phyloP scores from a whole-genome alignment of 2,888 invertebrate species.

The Cryptosula pallasiana region DNA sequence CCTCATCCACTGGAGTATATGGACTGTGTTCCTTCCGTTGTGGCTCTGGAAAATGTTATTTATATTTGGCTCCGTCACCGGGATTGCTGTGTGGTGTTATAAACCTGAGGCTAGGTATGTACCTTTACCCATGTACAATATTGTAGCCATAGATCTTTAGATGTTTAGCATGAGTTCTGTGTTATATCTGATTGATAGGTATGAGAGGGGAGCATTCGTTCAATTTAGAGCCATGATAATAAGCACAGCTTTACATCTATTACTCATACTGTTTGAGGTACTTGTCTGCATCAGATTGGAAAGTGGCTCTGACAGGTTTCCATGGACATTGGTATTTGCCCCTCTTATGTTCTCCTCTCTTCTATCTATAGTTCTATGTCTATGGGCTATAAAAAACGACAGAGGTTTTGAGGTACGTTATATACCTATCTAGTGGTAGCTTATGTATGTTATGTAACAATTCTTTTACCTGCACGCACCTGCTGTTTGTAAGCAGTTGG shows the following conservation, averaged over 20 bases:
- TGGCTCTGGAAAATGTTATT: conserved; percentile 94
- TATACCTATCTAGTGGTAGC: too few relatives aligned
- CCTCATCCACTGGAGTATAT: conserved; percentile 81
- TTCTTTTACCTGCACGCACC: too few relatives aligned
- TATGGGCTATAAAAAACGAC: conserved; percentile 98
- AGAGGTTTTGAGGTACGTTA: conserved; percentile 81
- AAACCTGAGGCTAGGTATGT: conserved; percentile 85
- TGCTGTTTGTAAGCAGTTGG: too few relatives aligned
- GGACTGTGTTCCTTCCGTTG: conserved; percentile 91
- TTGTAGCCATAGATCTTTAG: too few relatives aligned
- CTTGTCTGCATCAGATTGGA: conserved; percentile 92
- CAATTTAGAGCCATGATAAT: conserved; percentile 98
- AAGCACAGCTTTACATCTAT: conserved; percentile 85
- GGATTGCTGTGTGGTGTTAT: conserved; percentile 91
- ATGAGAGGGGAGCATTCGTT: conserved; percentile 91
- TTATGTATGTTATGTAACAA: too few relatives aligned
- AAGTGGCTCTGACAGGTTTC: conserved; percentile 62
- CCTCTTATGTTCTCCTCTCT: conserved; percentile 94
- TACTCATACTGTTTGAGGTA: conserved; percentile 91
- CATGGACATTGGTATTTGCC: conserved; percentile 66
- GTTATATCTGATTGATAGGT: conserved; percentile 58
- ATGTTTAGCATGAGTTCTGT: too few relatives aligned
- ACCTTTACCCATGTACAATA: too few relatives aligned
- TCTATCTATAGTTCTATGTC: conserved; percentile 90
- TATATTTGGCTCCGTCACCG: conserved; percentile 80